Conservation (phyloP, 2,113 vertebrate genomes). For the Hippoglossus stenolepis region DNA sequence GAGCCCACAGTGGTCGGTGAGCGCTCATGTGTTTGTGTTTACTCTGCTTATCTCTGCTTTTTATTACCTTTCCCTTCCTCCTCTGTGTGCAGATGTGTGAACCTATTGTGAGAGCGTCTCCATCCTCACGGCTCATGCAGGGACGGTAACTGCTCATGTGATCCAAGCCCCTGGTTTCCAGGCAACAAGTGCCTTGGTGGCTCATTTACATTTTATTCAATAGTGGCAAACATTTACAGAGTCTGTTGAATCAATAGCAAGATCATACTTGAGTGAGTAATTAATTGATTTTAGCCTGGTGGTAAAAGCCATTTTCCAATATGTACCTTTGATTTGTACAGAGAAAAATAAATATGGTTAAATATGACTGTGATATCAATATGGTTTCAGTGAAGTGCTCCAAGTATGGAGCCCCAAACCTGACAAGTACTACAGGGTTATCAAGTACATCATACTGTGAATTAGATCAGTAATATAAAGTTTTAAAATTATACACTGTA, state of each 20-base stretch:
- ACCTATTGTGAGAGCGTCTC: constrained; percentile 83
- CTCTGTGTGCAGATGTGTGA: neutral
- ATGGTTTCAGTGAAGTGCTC: neutral
- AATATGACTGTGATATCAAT: neutral
- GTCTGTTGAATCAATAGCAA: constrained; percentile 68
- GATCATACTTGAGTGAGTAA: neutral
- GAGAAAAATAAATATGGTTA: neutral
- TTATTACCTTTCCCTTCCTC: too few relatives aligned
- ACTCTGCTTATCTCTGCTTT: neutral
- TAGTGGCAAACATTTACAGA: constrained; percentile 81
- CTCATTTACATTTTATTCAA: constrained; percentile 86
- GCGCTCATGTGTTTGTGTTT: neutral
- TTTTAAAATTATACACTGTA: too few relatives aligned
- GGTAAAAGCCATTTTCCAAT: neutral
- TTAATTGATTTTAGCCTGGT: neutral
- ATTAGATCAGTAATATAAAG: too few relatives aligned
- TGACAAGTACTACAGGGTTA: neutral
- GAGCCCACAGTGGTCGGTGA: constrained; percentile 80
- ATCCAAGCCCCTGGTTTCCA: constrained; percentile 78
- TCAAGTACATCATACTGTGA: too few relatives aligned
- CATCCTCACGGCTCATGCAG: constrained; percentile 57
- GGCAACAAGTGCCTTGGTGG: constrained; percentile 77
- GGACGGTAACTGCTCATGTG: constrained; percentile 71
- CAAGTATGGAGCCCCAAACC: neutral
- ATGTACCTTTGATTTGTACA: neutral